Conservation (phyloP, 2,113 vertebrate species). For the Passer montanus region DNA sequence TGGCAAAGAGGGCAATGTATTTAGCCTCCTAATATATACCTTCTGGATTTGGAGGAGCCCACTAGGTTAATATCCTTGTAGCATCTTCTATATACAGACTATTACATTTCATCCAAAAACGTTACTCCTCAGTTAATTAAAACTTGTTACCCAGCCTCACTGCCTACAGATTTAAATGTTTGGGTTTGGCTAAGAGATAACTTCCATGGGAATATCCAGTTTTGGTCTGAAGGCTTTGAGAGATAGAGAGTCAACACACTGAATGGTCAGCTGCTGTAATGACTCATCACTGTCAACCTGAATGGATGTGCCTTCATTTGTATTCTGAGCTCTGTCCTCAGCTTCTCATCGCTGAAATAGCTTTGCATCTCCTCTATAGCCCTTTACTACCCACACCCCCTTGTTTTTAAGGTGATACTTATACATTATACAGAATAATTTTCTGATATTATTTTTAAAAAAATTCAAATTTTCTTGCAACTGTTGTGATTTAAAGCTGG, state of each 20-base stretch:
- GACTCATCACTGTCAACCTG: not conserved
- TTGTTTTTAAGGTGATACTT: not conserved
- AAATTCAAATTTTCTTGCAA: not conserved
- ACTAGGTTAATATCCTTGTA: not conserved
- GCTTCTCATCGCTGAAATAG: not conserved
- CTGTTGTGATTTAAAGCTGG: not conserved
- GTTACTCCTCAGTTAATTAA: not conserved
- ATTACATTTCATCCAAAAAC: not conserved
- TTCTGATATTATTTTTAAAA: not conserved
- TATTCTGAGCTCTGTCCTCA: not conserved
- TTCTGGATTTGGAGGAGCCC: not conserved
- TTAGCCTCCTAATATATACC: not conserved
- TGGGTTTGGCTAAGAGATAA: not conserved
- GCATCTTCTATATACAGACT: not conserved
- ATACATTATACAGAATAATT: not conserved
- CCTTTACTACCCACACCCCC: rapidly evolving
- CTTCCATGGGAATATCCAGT: not conserved
- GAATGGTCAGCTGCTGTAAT: not conserved
- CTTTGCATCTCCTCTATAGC: not conserved
- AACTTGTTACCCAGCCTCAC: not conserved
- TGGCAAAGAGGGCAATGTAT: not conserved
- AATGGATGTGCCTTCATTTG: not conserved
- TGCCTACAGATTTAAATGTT: not conserved
- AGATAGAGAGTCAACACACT: not conserved
- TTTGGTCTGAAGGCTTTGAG: not conserved